Percentiles rank a stretch among this genome's conserved stretches.
Conservation (phyloP, 2,888 invertebrate genomes). For the Mycogona germanica region DNA sequence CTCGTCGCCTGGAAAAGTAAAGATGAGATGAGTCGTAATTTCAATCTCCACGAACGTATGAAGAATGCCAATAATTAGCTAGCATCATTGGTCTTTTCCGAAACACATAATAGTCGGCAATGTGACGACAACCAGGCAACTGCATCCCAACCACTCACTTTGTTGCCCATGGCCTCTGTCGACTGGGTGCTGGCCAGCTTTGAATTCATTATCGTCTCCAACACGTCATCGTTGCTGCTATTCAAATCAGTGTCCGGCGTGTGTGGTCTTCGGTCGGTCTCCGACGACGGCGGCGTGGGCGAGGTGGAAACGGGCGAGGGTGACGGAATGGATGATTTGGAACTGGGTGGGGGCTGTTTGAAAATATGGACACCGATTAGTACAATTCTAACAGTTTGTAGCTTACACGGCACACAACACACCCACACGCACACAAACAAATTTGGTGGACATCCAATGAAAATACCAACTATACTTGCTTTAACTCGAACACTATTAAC, state of each 20-base stretch:
- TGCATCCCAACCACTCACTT: conserved; percentile 1
- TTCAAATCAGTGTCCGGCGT: conserved; percentile 19
- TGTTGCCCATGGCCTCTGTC: background rate
- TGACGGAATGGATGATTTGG: conserved; percentile 9
- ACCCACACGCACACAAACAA: too few species aligned
- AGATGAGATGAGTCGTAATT: background rate
- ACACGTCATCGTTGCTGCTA: conserved; percentile 15
- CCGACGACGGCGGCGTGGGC: conserved; percentile 15
- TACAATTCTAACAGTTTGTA: background rate
- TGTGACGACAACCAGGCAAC: too few species aligned
- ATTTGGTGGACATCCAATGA: too few species aligned
- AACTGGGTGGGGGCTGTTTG: conserved; percentile 6
- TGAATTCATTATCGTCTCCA: conserved; percentile 16
- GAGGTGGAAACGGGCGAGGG: conserved; percentile 10
- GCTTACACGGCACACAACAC: too few species aligned
- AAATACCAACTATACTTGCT: too few species aligned
- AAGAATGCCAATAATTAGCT: too few species aligned
- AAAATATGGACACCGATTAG: conserved; percentile 8
- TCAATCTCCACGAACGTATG: background rate
- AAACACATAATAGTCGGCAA: too few species aligned
- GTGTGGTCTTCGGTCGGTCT: conserved; percentile 8
- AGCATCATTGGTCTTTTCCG: too few species aligned
- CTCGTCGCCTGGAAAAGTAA: conserved; percentile 32
- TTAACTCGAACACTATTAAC: too few species aligned
- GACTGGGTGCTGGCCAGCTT: conserved; percentile 14